These are phyloP conservation scores for Tricholaema leucomelas DNA, from an alignment of 2,113 vertebrate species.

Conservation along the genomic window DNA sequence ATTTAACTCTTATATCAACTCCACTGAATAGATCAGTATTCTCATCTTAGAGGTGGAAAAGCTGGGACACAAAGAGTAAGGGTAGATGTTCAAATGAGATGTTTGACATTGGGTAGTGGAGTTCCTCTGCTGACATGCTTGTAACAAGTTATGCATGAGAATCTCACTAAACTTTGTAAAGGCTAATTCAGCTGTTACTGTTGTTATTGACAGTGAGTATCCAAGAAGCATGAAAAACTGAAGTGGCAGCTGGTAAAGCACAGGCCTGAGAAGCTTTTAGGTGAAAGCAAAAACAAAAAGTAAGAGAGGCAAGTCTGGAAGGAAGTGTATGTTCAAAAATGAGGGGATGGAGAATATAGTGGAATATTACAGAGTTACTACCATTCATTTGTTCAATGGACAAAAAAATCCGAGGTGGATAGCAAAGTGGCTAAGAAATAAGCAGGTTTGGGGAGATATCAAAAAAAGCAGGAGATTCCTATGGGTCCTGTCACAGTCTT, in stretches of 20 bases:
- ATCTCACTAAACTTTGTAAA: background rate
- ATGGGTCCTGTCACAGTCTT: background rate
- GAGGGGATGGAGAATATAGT: background rate
- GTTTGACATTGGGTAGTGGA: background rate
- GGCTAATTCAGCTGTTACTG: background rate
- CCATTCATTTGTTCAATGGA: background rate
- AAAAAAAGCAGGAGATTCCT: background rate
- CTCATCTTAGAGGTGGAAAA: background rate
- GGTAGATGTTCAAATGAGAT: background rate
- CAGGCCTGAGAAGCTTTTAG: background rate
- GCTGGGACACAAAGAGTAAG: background rate
- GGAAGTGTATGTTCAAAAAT: background rate
- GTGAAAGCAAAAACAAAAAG: background rate
- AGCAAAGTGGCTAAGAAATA: background rate
- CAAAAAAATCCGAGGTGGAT: background rate
- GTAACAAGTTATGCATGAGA: background rate
- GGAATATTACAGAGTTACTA: background rate
- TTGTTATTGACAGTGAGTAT: background rate
- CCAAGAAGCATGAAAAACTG: background rate
- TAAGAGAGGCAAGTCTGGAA: background rate
- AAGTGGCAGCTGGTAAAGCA: background rate
- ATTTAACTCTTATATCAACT: background rate
- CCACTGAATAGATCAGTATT: background rate
- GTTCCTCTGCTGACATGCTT: background rate
- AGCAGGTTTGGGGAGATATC: background rate